phyloP scores from a whole-genome alignment of 2,113 vertebrate genomes.

The Felis chaus region DNA sequence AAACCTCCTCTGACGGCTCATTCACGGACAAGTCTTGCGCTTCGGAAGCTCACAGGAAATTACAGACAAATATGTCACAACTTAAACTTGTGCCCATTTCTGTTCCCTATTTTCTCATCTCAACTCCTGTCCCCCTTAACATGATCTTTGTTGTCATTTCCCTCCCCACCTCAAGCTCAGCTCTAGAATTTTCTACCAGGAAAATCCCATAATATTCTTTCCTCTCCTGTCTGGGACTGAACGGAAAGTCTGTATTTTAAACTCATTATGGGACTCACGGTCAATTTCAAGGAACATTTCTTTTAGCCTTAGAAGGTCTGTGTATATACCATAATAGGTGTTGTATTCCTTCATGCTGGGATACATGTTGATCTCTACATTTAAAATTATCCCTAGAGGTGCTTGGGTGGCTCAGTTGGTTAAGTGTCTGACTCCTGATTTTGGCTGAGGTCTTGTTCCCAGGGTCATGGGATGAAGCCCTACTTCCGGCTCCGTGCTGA shows the following conservation, averaged over 20 bases:
- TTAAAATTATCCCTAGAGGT: not conserved
- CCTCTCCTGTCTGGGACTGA: not conserved
- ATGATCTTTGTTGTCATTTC: not conserved
- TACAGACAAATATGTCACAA: not conserved
- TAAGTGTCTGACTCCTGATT: not conserved
- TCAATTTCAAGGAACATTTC: not conserved
- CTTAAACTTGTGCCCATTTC: not conserved
- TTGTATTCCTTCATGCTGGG: not conserved
- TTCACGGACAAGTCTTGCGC: not conserved
- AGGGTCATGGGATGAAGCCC: not conserved
- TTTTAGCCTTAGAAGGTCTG: constrained; percentile 33
- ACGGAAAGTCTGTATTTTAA: not conserved
- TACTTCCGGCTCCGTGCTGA: not conserved
- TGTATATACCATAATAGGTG: not conserved
- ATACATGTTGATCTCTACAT: not conserved
- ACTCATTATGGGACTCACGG: not conserved
- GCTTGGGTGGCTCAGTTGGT: not conserved
- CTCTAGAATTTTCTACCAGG: not conserved
- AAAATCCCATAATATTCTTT: not conserved
- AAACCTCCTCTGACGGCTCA: not conserved
- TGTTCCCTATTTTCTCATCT: not conserved
- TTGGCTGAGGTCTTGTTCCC: not conserved
- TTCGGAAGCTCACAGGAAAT: not conserved
- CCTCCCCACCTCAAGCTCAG: not conserved
- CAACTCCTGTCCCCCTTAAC: not conserved